Base-by-base conservation (phyloP, 2,797 vertebrate genomes). In the Paedocypris micromegethes region DNA sequence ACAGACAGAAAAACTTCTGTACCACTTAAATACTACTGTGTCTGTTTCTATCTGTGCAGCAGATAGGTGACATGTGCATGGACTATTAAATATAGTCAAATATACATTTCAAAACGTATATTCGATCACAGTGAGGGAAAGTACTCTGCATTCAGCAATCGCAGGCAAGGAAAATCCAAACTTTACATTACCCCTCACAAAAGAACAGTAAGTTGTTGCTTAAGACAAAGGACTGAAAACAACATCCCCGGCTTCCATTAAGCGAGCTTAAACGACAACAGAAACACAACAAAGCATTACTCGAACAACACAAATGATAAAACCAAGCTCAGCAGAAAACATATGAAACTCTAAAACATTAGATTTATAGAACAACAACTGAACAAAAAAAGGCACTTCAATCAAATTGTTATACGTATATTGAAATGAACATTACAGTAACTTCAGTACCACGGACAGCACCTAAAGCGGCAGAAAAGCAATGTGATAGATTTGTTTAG, bases 151-250 rank as follows among this genome's bases (percentile, higher is more conserved):
- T 84, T 82, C 78, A 83, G 80, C 86, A 78, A 60, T 80, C 71
- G 72, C 73, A 86, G 79, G 86, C 87, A 88, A 80, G 78, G 71
- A 82, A 72, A 49, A 84, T 87, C 74, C 64, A 78, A 77, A 70
- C 50, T 73, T 66, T 88, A 88, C 86, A 76, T 89, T 88, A 90
- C 86, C 88, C 81, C 78, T 82, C 80, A 83, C 79, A 80, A 86
- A 59, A 89, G 80, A 79, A 85, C 83, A 78, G 86, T 84, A 75
- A 75, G 57, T 66, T 58, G 85, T 60, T 79, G 85, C 79, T 85
- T 84, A 23, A 88, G 86, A 82, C 81, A 81, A 84, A 87, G 88
- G 74, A 84, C 80, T 87, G 83, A 89, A 80, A 86, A 86, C 81
- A 55, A 77, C 68, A 48, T 62, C 23, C 60, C 59, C 70, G 43